These are phyloP conservation scores for Hydropsyche tenuis DNA, from an alignment of 1,140 invertebrate genomes.

Conservation along the genomic window DNA sequence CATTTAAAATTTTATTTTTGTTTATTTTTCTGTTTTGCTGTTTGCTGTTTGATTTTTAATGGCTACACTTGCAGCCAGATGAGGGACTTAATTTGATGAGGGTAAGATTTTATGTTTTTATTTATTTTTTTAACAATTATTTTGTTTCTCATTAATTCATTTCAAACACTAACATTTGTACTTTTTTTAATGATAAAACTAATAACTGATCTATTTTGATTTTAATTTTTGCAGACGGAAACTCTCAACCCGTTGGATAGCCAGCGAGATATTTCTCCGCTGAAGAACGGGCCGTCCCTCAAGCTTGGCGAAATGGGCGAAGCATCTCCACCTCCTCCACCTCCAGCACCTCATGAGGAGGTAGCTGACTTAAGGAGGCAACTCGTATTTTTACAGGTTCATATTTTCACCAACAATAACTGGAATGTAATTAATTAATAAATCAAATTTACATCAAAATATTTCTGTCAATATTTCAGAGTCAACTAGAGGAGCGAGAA, in stretches of 20 bases:
- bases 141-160: conserved; percentile 6
- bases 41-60: conserved; percentile 55
- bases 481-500: conserved; percentile 62
- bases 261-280: conserved; percentile 62
- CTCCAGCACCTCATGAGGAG: conserved; percentile 66
- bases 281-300: conserved; percentile 79
- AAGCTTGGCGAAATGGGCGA: conserved; percentile 66
- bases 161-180: not conserved
- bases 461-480: conserved; percentile 56
- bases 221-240: conserved; percentile 68
- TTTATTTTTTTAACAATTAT: conserved; percentile 18
- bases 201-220: no score
- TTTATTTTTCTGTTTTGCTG: conserved; percentile 57
- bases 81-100: conserved; percentile 64
- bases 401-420: not conserved
- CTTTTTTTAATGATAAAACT: not conserved
- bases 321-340: conserved; percentile 61
- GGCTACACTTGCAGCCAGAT: conserved; percentile 57
- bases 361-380: conserved; percentile 79
- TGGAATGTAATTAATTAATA: no score
- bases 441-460: not conserved
- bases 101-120: conserved; percentile 54
- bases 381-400: conserved; percentile 76
- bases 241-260: conserved; percentile 86
- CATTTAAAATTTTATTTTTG: conserved; percentile 43